phyloP scores from a whole-genome alignment of 2,113 vertebrate genomes.

The Pterophyllum scalare region DNA sequence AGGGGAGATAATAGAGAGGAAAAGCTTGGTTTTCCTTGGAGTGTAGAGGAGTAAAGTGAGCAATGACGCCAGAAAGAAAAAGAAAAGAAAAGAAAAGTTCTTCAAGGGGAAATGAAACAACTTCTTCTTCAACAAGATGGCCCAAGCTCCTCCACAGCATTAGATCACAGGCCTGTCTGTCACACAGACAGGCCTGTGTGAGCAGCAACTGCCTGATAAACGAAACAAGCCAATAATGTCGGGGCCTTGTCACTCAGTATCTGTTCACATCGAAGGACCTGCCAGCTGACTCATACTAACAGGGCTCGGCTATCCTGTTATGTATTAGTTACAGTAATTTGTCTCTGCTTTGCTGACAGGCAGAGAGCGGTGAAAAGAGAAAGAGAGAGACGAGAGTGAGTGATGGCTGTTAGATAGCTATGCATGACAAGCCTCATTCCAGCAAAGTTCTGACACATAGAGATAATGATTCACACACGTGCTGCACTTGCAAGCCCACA shows the following conservation, averaged over 20 bases:
- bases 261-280: constrained; percentile 20
- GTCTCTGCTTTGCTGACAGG: constrained; percentile 62
- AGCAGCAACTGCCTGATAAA: constrained; percentile 26
- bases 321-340: constrained; percentile 71
- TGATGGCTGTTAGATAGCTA: constrained; percentile 65
- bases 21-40: constrained; percentile 10
- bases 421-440: constrained; percentile 68
- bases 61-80: constrained; percentile 8
- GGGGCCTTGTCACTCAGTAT: constrained; percentile 55
- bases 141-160: constrained; percentile 19
- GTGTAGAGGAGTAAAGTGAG: neutral
- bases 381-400: constrained; percentile 43
- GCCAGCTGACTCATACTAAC: constrained; percentile 49
- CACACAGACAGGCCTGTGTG: constrained; percentile 34
- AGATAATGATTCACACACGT: constrained; percentile 78
- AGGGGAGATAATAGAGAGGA: neutral
- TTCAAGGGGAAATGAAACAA: constrained; percentile 57
- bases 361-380: constrained; percentile 35
- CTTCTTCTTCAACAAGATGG: constrained; percentile 37
- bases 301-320: constrained; percentile 49
- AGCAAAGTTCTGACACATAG: constrained; percentile 64
- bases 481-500: constrained; percentile 76
- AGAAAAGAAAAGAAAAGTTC: constrained; percentile 13
- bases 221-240: constrained; percentile 51
- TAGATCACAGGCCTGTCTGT: constrained; percentile 39